Percentiles rank a stretch among this genome's conserved stretches.
phyloP scores from a whole-genome alignment of 2,113 vertebrate species.

The Erythrocercus mccallii region DNA sequence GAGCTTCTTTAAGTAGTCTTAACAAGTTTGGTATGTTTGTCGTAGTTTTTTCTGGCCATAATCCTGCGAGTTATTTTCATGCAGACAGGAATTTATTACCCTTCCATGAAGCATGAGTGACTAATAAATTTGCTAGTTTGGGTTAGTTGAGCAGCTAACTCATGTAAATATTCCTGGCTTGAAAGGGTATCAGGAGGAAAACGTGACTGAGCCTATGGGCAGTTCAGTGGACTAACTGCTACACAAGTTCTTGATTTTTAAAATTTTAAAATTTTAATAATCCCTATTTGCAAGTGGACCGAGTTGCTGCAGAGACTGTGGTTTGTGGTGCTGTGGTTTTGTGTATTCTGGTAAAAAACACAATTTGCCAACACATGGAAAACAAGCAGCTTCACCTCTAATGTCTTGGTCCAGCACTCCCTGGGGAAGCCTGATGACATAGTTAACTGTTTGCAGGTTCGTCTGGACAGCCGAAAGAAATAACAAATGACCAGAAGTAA shows the following conservation, averaged over 20 bases:
- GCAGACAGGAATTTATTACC: background rate
- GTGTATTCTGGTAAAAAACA: background rate
- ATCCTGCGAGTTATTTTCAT: background rate
- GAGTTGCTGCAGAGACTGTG: background rate
- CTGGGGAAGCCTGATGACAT: rapidly evolving
- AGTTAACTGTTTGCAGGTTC: background rate
- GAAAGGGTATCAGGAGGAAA: background rate
- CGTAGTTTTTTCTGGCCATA: rapidly evolving
- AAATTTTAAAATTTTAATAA: background rate
- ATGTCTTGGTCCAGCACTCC: background rate
- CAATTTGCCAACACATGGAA: background rate
- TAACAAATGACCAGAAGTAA: background rate
- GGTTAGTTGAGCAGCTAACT: background rate
- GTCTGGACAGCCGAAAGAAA: background rate
- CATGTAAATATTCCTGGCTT: background rate
- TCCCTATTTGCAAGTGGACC: background rate
- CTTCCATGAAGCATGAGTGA: background rate
- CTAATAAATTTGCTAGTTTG: background rate
- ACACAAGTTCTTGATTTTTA: background rate
- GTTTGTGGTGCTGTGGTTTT: background rate
- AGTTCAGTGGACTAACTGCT: background rate
- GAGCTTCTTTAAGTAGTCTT: background rate
- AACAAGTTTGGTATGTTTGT: background rate
- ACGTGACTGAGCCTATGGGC: rapidly evolving
- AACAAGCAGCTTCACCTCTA: background rate